These are phyloP conservation scores for Bellardia pandia DNA, from an alignment of 2,888 invertebrate species.

Conservation along the genomic window DNA sequence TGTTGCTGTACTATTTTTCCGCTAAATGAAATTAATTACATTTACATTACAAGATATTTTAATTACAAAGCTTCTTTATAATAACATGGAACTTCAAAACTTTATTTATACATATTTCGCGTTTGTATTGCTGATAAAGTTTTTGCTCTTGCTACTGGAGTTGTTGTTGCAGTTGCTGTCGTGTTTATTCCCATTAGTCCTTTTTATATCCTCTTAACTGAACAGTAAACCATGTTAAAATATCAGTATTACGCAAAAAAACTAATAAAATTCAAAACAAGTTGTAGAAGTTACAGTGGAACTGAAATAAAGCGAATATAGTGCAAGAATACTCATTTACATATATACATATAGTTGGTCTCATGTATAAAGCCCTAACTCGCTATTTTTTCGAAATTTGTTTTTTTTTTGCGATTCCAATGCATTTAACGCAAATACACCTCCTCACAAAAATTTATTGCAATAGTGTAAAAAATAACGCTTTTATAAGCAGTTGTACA, in stretches of 20 bases:
- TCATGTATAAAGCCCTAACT: too few species aligned
- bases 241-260: slow-evolving; percentile 44
- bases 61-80: slow-evolving; percentile 63
- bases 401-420: too few species aligned
- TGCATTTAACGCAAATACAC: too few species aligned
- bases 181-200: slow-evolving; percentile 12
- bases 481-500: too few species aligned
- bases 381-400: too few species aligned
- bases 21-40: slow-evolving; percentile 64
- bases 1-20: slow-evolving; percentile 11
- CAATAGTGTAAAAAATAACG: too few species aligned
- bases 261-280: slow-evolving; percentile 48
- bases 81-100: slow-evolving; percentile 45
- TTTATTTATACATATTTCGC: slow-evolving; percentile 13
- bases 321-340: too few species aligned
- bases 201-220: slow-evolving; percentile 38
- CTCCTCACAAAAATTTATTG: too few species aligned
- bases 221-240: slow-evolving; percentile 28
- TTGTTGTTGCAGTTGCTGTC: slow-evolving; percentile 4
- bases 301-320: neutral
- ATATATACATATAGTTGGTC: too few species aligned
- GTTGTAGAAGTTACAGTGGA: neutral
- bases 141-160: neutral
- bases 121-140: slow-evolving; percentile 6
- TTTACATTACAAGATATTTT: slow-evolving; percentile 70